phyloP scores from a whole-genome alignment of 2,113 vertebrate genomes.

The Ginglymostoma cirratum region DNA sequence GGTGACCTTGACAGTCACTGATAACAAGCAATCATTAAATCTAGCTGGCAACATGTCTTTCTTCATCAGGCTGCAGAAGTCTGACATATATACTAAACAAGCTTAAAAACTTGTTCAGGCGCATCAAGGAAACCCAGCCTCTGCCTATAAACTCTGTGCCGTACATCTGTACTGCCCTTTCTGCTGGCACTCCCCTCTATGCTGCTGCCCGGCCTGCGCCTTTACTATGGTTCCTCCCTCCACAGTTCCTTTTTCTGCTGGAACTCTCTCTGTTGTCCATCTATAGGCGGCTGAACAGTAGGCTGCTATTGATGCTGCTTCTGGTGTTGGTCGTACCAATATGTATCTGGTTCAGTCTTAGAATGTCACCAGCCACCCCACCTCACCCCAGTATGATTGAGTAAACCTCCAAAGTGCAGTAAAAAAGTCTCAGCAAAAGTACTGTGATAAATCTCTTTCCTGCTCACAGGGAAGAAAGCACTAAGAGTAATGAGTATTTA shows the following conservation, averaged over 20 bases:
- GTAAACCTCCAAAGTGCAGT: background rate
- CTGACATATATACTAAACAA: no score
- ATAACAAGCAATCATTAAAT: background rate
- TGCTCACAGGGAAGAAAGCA: no score
- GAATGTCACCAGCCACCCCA: background rate
- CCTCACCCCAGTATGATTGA: background rate
- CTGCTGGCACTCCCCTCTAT: no score
- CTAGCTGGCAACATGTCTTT: background rate
- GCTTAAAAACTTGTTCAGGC: no score
- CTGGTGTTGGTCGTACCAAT: background rate
- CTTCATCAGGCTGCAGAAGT: background rate
- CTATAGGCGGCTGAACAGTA: background rate
- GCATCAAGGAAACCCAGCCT: no score
- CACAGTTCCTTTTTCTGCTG: background rate
- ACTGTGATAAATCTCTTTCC: no score
- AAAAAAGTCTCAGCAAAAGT: no score
- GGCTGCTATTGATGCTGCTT: background rate
- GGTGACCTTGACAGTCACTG: background rate
- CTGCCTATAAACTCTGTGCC: no score
- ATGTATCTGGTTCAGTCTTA: background rate
- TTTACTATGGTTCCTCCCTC: background rate
- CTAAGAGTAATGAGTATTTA: no score
- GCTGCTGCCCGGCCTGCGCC: no score
- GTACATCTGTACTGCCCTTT: no score
- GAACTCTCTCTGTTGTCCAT: background rate